Percentiles rank a stretch among this genome's conserved stretches.
Evolutionary conservation across 2,113 vertebrate species (phyloP).

Genomic region (Stigmatopora argus): DNA sequence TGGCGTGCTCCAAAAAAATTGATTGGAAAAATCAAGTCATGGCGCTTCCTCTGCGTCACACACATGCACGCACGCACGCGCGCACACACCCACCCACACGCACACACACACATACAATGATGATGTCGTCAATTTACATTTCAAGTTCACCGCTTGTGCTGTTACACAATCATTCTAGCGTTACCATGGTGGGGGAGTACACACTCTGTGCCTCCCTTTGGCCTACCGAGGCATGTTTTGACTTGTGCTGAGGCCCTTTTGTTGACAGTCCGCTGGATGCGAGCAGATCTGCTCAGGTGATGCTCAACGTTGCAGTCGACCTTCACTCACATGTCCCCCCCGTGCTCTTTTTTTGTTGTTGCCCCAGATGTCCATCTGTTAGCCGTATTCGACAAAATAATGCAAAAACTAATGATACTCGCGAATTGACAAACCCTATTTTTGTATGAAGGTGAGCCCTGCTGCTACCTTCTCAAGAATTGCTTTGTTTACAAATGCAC

Average conservation of each 20-base stretch:
- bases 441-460: too few relatives aligned
- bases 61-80: neutral
- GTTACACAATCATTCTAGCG: conserved; percentile 68
- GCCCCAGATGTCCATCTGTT: too few relatives aligned
- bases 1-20: neutral
- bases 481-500: too few relatives aligned
- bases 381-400: too few relatives aligned
- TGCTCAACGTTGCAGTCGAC: neutral
- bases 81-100: neutral
- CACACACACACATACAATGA: neutral
- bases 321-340: neutral
- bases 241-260: conserved; percentile 52
- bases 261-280: conserved; percentile 61
- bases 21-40: neutral
- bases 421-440: too few relatives aligned
- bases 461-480: too few relatives aligned
- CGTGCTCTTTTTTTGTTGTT: too few relatives aligned
- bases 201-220: conserved; percentile 59
- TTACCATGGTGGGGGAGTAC: conserved; percentile 62
- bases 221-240: conserved; percentile 67
- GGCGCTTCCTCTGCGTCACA: conserved; percentile 36
- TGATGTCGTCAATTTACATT: conserved; percentile 69
- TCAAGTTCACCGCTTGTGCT: conserved; percentile 60
- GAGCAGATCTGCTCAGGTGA: conserved; percentile 36
- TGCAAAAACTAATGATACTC: too few relatives aligned